A percentile compares a stretch with the other conserved stretches of the same genome.
phyloP scores from a whole-genome alignment of 2,113 vertebrate genomes.

The Mixornis gularis region DNA sequence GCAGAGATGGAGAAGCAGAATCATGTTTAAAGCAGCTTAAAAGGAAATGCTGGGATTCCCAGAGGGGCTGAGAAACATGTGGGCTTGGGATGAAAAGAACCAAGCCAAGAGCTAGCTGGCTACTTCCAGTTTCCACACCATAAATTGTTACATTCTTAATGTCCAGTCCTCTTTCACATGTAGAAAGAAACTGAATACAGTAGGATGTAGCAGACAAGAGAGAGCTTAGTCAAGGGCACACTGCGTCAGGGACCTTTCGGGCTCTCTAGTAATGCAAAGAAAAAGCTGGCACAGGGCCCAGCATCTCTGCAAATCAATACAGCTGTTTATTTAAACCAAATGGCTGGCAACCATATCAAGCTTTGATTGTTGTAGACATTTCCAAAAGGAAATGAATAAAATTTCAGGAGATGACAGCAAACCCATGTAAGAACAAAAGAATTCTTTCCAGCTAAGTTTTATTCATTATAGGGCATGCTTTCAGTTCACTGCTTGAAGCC shows the following conservation, averaged over 20 bases:
- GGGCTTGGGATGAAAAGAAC: conserved; percentile 24
- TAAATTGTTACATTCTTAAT: conserved; percentile 5
- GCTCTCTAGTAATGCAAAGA: background rate
- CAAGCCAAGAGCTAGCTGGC: background rate
- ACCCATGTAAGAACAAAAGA: conserved; percentile 35
- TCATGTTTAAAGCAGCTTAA: conserved; percentile 26
- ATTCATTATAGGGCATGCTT: background rate
- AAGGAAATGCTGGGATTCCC: conserved; percentile 19
- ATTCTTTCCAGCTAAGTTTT: conserved; percentile 19
- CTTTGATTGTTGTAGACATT: conserved; percentile 4
- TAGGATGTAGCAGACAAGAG: conserved; percentile 1
- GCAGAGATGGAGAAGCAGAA: conserved; percentile 6
- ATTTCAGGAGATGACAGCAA: conserved; percentile 45
- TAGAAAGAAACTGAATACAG: background rate
- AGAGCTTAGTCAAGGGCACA: background rate
- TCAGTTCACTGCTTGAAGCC: conserved; percentile 29
- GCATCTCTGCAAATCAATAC: conserved; percentile 14
- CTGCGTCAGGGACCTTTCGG: background rate
- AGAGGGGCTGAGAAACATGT: conserved; percentile 28
- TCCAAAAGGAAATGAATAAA: conserved; percentile 49
- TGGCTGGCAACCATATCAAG: conserved; percentile 6
- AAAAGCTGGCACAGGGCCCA: conserved; percentile 16
- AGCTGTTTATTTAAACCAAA: conserved; percentile 57
- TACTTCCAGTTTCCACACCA: conserved; percentile 34
- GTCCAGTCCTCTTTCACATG: background rate